Base-by-base conservation (phyloP, 2,113 vertebrate species). In the Trogon surrucura region DNA sequence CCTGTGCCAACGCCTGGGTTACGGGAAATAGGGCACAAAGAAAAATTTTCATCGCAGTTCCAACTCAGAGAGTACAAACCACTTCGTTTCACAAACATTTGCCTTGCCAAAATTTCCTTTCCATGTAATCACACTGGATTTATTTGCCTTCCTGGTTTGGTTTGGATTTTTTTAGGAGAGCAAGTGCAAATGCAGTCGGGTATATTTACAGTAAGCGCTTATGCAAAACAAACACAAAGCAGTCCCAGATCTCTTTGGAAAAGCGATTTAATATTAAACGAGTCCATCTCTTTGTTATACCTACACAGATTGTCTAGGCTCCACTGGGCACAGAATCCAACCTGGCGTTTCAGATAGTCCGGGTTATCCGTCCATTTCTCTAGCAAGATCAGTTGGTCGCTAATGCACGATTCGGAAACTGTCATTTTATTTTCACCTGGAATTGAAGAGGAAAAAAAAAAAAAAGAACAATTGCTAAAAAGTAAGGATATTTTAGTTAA, bases 241-340 rank as follows among this genome's bases (percentile, higher is more conserved):
- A 64, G 8, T 30, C 30, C 34, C 69, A 65, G 47, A 13, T 20
- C 21, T 54, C 57, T 65, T 53, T 36, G n/a, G 21, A 65, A 38
- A 47, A 85, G 13, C 32, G 19, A 36, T 72, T 41, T 38, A 29
- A 20, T 50, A 47, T 65, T 22, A 61, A 85, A 36, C 15, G 1
- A 84, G 79, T 60, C 66, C 20, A 86, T 29, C 51, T 26, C 62
- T 60, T 88, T 2, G 1, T 85, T 95, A 91, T 96, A 98, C 99
- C 98, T 98, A 99, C 99, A 99, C 82, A 99, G 98, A 98, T 99
- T 99, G 98, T 99, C 99, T 86, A 99, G 98, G 94, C 99, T 99
- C 99, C 99, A 99, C 97, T 99, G 99, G 47, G 99, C 99, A 89
- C 99, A 99, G 98, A 99, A 99, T 82, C 99, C 99, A 47, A 99